Evolutionary conservation across 2,113 vertebrate species (phyloP).

Genomic region (Myiagra hebetior): DNA sequence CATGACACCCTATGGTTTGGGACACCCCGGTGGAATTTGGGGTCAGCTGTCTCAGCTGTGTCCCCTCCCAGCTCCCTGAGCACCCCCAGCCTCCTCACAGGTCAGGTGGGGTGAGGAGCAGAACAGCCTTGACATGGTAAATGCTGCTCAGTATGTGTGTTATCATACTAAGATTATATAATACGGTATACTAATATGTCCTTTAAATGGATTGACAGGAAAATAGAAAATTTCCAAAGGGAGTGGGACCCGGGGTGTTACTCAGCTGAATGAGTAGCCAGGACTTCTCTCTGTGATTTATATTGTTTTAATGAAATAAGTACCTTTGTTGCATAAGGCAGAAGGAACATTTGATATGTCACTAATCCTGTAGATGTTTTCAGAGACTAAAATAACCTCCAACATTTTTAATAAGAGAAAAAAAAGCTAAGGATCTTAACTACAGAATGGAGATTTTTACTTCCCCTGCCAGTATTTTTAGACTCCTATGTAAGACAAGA

Average conservation of each 20-base stretch:
- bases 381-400: background rate
- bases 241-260: background rate
- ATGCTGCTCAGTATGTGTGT: background rate
- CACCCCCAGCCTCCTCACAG: background rate
- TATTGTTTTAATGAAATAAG: background rate
- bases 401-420: background rate
- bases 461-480: background rate
- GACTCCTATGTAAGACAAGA: background rate
- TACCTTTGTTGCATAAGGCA: background rate
- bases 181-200: background rate
- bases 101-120: background rate
- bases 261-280: background rate
- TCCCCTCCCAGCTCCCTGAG: background rate
- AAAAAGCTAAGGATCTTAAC: background rate
- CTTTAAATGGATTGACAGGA: background rate
- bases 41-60: background rate
- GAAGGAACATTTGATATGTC: background rate
- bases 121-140: background rate
- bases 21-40: background rate
- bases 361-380: background rate
- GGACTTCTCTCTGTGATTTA: background rate
- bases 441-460: background rate
- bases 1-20: background rate
- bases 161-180: background rate
- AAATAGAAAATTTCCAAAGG: background rate